Conservation (phyloP, 1,140 invertebrate species). For the Cotesia glomerata region DNA sequence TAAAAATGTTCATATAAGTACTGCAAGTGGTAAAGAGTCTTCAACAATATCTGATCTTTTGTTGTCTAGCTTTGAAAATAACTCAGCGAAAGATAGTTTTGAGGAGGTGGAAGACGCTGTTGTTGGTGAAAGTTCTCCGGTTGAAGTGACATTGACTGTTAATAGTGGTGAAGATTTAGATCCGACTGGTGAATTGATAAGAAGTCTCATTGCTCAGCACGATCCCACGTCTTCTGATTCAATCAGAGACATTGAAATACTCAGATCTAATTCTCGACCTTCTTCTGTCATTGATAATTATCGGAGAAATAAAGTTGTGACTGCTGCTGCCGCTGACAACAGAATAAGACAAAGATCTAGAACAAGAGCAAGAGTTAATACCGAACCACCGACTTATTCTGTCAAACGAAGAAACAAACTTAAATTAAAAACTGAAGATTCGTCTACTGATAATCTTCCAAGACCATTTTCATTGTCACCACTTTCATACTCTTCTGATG, state of each 20-base stretch:
- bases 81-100: neutral
- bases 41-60: neutral
- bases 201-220: constrained; percentile 39
- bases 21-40: neutral
- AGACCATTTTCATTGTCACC: constrained; percentile 23
- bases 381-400: neutral
- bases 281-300: neutral
- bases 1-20: constrained; percentile 1
- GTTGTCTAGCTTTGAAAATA: too few species aligned
- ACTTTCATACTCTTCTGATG: neutral
- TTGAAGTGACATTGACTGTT: constrained; percentile 39
- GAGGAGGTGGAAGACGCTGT: constrained; percentile 30
- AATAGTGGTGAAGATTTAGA: constrained; percentile 32
- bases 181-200: constrained; percentile 35
- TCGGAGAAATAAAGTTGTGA: neutral
- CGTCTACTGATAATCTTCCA: constrained; percentile 5
- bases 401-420: neutral
- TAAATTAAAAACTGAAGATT: neutral
- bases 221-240: constrained; percentile 20
- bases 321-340: neutral
- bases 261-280: constrained; percentile 27
- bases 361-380: neutral
- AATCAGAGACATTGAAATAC: constrained; percentile 36
- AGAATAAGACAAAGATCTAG: neutral
- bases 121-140: constrained; percentile 41